phyloP scores from a whole-genome alignment of 37 sponge, comb jelly and placozoan species.

The Halichondria panicea region DNA sequence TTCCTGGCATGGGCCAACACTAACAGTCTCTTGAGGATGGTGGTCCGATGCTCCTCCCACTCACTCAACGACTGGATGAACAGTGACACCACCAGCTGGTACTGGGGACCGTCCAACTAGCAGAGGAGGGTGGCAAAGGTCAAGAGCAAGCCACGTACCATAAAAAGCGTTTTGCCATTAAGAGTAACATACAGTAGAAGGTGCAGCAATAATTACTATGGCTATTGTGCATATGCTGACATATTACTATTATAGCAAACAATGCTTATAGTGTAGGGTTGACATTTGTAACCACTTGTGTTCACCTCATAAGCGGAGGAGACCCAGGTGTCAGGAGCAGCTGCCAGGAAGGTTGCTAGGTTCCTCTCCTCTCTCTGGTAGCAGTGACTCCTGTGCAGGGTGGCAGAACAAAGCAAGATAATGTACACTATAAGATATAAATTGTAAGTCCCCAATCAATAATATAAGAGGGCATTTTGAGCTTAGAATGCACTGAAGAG shows the following conservation, averaged over 20 bases:
- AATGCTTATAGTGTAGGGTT: background rate
- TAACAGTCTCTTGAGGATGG: conserved; percentile 62
- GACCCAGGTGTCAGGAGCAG: conserved; percentile 74
- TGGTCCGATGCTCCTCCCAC: conserved; percentile 63
- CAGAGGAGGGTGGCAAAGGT: background rate
- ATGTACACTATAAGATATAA: background rate
- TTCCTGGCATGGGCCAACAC: conserved; percentile 75
- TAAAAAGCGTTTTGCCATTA: background rate
- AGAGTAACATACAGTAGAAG: background rate
- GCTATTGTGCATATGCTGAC: background rate
- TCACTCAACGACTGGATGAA: conserved; percentile 50
- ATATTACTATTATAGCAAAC: background rate
- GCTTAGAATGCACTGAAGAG: background rate
- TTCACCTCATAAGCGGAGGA: conserved; percentile 74
- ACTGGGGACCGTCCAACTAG: conserved; percentile 77
- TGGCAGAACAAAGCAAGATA: background rate
- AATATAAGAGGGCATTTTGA: background rate
- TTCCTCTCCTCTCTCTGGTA: conserved; percentile 63
- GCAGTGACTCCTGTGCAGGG: conserved; percentile 44
- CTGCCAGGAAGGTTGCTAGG: conserved; percentile 43
- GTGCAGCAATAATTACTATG: background rate
- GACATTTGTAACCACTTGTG: background rate
- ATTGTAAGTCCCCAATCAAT: background rate
- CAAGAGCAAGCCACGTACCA: background rate
- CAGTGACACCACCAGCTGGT: conserved; percentile 55